Evolutionary conservation across 2,888 invertebrate species (phyloP), one percentile per base, ranked within the genome.

Genomic region (Habrosyne pyritoides): DNA sequence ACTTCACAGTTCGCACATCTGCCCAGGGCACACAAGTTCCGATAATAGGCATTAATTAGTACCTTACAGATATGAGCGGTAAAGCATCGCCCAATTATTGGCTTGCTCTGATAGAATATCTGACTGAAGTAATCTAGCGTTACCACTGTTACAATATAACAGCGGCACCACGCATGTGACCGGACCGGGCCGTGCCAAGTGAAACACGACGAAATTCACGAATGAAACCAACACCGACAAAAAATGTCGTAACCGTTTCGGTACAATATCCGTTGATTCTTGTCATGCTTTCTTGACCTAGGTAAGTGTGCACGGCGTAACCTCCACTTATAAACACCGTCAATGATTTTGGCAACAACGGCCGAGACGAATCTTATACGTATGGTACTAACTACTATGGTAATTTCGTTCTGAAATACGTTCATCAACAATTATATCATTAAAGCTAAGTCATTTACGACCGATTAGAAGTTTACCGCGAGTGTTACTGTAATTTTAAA

Each of bases 231-330:
- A 60, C 60, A 56, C 54, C 52, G 55, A 52, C 63, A 56, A 71
- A 75, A 71, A 73, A 66, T 63, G 26, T 59, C 54, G 62, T 62
- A 53, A 54, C 57, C 53, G 62, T 69, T 67, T 66, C 56, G 55
- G 59, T 53, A 61, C 56, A 67, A 61, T 67, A 69, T 62, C 63
- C 66, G 58, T 56, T 66, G 54, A 60, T 56, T 64, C 63, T 63
- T 63, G 75, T 75, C 73, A 77, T 73, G 75, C 73, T 77, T 77
- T 79, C 77, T 66, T 75, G 73, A 73, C 73, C 73, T 74, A 74
- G 68, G 72, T 70, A 75, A 73, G 69, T 66, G 64, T 59, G 57
- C 54, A 64, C 47, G 18, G 8, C 42, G 18, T 42, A 42, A 42
- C 42, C 7, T 18, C 42, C 18, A 7, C 42, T 18, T 42, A 33